phyloP scores from a whole-genome alignment of 2,797 vertebrate species.

The Ctenochaetus hawaiiensis region DNA sequence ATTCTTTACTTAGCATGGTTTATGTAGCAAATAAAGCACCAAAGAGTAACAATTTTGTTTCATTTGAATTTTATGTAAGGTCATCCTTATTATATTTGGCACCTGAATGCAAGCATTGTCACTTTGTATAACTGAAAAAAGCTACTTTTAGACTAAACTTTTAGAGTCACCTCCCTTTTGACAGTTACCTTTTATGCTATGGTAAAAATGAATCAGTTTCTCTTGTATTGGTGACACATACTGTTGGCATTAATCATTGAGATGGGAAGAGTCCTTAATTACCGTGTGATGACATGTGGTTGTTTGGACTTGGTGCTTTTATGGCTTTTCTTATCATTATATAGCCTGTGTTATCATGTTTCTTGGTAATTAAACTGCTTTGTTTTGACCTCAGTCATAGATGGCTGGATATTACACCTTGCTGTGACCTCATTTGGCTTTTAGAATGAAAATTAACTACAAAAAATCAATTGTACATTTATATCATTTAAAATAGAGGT shows the following conservation, averaged over 20 bases:
- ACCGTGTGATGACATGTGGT: neutral
- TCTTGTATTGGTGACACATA: slow-evolving; percentile 25
- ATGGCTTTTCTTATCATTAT: slow-evolving; percentile 5
- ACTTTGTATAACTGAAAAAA: neutral
- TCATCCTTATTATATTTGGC: neutral
- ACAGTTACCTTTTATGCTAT: slow-evolving; percentile 5
- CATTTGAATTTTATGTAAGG: neutral
- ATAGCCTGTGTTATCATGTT: neutral
- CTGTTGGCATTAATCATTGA: slow-evolving; percentile 14
- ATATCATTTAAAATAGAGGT: neutral
- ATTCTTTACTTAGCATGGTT: neutral
- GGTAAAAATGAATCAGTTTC: neutral
- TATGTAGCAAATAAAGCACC: too few relatives aligned
- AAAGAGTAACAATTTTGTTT: neutral
- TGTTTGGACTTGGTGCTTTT: slow-evolving; percentile 1
- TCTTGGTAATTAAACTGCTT: slow-evolving; percentile 11
- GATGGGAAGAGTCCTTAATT: neutral
- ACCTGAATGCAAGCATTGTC: neutral
- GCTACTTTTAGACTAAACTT: neutral
- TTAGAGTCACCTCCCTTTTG: neutral
- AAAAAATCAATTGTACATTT: too few relatives aligned
- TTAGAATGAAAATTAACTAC: neutral
- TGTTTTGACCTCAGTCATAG: slow-evolving; percentile 40
- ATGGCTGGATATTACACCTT: slow-evolving; percentile 43
- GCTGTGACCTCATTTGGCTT: slow-evolving; percentile 38